Conservation (phyloP, 92 coral and sea anemone genomes). For the Porites lobata region DNA sequence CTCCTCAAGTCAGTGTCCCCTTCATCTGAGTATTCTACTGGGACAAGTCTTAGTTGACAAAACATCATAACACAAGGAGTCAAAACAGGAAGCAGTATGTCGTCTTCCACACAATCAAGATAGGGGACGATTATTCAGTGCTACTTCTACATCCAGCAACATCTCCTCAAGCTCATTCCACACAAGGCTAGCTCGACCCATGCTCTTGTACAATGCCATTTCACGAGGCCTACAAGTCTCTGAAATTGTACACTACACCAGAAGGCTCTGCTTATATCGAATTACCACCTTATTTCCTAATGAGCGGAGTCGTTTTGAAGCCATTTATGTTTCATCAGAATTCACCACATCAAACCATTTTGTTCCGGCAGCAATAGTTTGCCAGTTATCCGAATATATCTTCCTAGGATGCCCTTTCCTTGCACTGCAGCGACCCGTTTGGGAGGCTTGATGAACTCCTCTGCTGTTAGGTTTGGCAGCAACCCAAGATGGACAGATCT, state of each 20-base stretch:
- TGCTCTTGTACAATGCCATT: constrained; percentile 5
- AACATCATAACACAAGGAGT: constrained; percentile 51
- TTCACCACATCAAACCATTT: constrained; percentile 37
- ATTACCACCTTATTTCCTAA: constrained; percentile 26
- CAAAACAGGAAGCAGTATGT: constrained; percentile 31
- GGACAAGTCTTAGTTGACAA: constrained; percentile 21
- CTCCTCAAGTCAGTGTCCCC: constrained; percentile 33
- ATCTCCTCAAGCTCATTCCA: constrained; percentile 12
- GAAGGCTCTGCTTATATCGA: constrained; percentile 3
- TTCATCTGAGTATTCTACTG: constrained; percentile 25
- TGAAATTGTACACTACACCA: background rate
- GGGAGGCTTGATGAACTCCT: background rate
- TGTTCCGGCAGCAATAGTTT: constrained; percentile 23
- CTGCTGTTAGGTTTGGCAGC: constrained; percentile 27
- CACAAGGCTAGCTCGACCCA: background rate
- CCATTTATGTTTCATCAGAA: constrained; percentile 11
- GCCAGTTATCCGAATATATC: constrained; percentile 32
- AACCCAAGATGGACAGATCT: constrained; percentile 45
- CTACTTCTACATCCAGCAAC: background rate
- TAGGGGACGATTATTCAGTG: constrained; percentile 21
- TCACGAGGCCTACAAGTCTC: constrained; percentile 8
- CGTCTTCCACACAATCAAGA: background rate
- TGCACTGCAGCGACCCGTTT: constrained; percentile 12
- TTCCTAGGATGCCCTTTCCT: background rate
- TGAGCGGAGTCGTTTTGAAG: no score